Base-by-base conservation (phyloP, 2,113 vertebrate species). In the Pampusana beccarii region DNA sequence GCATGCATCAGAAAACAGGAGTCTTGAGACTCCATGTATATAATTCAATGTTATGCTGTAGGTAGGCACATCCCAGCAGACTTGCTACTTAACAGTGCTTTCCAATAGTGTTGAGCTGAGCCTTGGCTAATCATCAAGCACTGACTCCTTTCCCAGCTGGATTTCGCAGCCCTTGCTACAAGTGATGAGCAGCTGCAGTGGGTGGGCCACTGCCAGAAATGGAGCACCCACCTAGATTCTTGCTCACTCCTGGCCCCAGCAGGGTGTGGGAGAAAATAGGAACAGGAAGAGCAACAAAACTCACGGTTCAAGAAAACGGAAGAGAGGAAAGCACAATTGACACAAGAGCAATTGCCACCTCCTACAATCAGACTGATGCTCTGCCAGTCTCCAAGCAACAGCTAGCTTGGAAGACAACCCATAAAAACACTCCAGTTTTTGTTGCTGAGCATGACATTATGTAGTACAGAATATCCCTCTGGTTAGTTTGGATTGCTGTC, bases 371-470 rank as follows among this genome's bases (percentile, higher is more conserved):
- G 10, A 72, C 13, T 23, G 7, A 33, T 38, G 6, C 4, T 4
- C 21, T 51, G 6, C 4, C 25, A 24, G 13, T 51, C 11, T 75
- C 21, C 44, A 65, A 51, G 25, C 10, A 80, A 38, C 14, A 72
- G 14, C 2, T 46, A 28, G 11, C 18, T 56, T 91, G 15, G 33
- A 65, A 80, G 50, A 42, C 10, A 56, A 4, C 2, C 0, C 11
- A 1, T 11, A 3, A 4, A 9, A 3, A 2, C 16, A 23, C 11
- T 21, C 6, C 3, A 23, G 6, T 23, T 77, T 79, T 51, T 38
- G 21, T 10, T 64, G 14, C 16, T 77, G 8, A n/a, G 3, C 1
- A 26, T 12, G 5, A 24, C 0, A 0, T 13, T 16, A 2, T 7
- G 10, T 5, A 11, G 6, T 38, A 11, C 53, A 10, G 17, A 66